phyloP scores from a whole-genome alignment of 2,797 vertebrate genomes.

The Sebastes aleutianus region DNA sequence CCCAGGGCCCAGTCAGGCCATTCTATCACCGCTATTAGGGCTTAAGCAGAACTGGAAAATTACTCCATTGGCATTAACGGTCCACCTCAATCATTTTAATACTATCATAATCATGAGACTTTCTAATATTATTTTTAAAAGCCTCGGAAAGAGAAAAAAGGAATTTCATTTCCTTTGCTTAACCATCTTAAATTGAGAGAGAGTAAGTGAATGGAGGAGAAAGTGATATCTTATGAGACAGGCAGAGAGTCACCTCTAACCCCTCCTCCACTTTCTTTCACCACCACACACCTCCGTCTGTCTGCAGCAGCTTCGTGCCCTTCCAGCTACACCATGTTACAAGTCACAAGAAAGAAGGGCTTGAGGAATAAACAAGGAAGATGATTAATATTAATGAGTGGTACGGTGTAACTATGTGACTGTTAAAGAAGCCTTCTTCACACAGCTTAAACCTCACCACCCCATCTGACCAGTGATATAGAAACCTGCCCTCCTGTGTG shows the following conservation, averaged over 20 bases:
- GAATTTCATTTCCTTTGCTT: conserved; percentile 74
- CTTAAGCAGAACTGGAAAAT: conserved; percentile 77
- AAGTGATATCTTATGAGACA: conserved; percentile 58
- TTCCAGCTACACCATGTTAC: conserved; percentile 47
- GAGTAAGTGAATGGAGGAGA: conserved; percentile 55
- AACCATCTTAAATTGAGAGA: conserved; percentile 67
- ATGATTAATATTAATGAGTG: conserved; percentile 73
- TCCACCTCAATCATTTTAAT: conserved; percentile 82
- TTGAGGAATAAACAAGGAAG: conserved; percentile 64
- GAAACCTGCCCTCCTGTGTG: background rate
- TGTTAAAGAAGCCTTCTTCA: background rate
- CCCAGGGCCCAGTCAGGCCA: conserved; percentile 63
- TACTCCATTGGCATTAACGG: conserved; percentile 76
- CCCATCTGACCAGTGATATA: conserved; percentile 6
- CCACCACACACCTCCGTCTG: conserved; percentile 24
- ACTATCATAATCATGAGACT: conserved; percentile 75
- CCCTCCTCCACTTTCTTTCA: background rate
- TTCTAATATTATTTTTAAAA: conserved; percentile 81
- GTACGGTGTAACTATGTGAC: conserved; percentile 40
- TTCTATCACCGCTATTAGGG: conserved; percentile 76
- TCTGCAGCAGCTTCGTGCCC: conserved; percentile 29
- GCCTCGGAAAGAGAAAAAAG: conserved; percentile 55
- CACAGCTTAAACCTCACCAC: conserved; percentile 32
- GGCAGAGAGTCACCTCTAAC: conserved; percentile 43
- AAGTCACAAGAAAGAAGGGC: conserved; percentile 52